Evolutionary conservation across 2,797 vertebrate species (phyloP), one percentile per base, ranked within the genome.

Genomic region (Thaleichthys pacificus): DNA sequence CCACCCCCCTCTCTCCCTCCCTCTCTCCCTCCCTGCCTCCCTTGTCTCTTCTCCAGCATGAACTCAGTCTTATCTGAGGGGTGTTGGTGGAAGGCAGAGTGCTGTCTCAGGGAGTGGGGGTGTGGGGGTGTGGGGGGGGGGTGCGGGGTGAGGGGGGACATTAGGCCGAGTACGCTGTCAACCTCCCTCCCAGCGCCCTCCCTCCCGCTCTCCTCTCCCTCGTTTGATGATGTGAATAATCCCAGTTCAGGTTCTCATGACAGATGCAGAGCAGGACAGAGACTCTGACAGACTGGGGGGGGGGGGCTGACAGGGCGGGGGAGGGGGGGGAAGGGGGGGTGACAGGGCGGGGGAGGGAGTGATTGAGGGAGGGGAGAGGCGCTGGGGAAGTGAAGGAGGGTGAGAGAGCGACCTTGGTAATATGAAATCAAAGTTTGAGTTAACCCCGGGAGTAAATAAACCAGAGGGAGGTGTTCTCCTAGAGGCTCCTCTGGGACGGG

Each of bases 371-470:
- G 54, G n/a, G n/a, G 0, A 15, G 14, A 21, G 1, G 24, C 26
- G 65, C 9, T 15, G 30, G 56, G 21, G 5, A 17, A 5, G 4
- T 47, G 21, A 1, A 11, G 14, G 15, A 66, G 28, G 14, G 68
- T 21, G 74, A 77, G 75, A 54, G 19, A 79, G 1, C 56, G 75
- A 79, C 82, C 82, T 83, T 83, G 83, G 85, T 82, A 77, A 86
- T 84, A 82, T 86, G 64, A 87, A 91, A 91, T 89, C 83, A 85
- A 87, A 87, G 82, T 84, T 86, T 75, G 76, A 86, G 82, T 91
- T 89, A 89, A 87, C 87, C 87, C 79, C 82, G 88, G 85, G 82
- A 88, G 78, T 87, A 92, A 93, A 91, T 91, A 91, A 91, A 75
- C 89, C 70, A 19, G 76, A 60, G 70, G 75, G 70, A 76, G 80